Evolutionary conservation across 2,888 invertebrate species (phyloP).

Genomic region (Papilio protenor): DNA sequence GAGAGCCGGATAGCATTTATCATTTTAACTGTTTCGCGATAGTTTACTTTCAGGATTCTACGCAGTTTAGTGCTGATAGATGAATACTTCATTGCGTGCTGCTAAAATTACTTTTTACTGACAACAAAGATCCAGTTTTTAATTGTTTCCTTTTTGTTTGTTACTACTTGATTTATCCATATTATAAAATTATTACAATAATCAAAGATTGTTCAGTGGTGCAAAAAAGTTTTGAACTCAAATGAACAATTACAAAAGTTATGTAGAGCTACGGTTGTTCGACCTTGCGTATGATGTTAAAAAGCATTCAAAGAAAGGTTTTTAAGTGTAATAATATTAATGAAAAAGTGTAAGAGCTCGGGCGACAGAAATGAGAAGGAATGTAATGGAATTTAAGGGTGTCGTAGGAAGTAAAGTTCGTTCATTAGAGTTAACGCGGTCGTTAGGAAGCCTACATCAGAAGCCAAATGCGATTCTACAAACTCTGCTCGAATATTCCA

Average conservation of each 20-base stretch:
- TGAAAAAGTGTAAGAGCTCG: neutral
- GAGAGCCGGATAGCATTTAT: constrained; percentile 15
- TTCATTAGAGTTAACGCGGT: constrained; percentile 8
- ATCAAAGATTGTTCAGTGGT: neutral
- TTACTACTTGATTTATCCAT: too few species aligned
- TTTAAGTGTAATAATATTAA: neutral
- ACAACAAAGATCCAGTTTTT: too few species aligned
- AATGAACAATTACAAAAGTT: neutral
- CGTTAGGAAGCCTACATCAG: constrained; percentile 3
- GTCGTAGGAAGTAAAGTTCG: constrained; percentile 12
- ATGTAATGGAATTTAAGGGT: constrained; percentile 6
- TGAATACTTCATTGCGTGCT: neutral
- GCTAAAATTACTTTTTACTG: neutral
- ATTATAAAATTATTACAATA: neutral
- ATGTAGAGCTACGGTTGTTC: neutral
- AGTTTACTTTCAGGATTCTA: neutral
- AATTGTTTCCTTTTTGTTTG: too few species aligned
- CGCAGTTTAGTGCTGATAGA: neutral
- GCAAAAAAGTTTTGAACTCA: neutral
- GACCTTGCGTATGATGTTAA: neutral
- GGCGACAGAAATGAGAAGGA: neutral
- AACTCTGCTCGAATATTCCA: neutral
- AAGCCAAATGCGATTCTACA: constrained; percentile 3
- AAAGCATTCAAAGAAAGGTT: neutral
- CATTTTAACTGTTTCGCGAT: constrained; percentile 20